These are phyloP conservation scores for Rhynchopsitta pachyrhyncha DNA, from an alignment of 2,113 vertebrate species.

Conservation along the genomic window DNA sequence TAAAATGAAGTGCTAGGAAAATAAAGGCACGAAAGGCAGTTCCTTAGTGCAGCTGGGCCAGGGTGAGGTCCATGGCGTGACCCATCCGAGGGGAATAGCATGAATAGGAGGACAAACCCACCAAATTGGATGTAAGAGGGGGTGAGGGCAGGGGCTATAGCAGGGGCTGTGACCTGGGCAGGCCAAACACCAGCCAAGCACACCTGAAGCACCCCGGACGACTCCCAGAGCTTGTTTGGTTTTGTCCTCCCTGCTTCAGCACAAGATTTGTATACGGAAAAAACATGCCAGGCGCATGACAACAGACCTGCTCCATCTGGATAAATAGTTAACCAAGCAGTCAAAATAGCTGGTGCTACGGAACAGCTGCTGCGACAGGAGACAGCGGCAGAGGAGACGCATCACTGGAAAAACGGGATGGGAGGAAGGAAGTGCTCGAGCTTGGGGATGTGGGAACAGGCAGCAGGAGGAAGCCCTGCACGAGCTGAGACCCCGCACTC, in stretches of 20 bases:
- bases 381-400: not conserved
- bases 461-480: accelerated
- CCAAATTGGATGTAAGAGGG: accelerated
- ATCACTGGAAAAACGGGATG: not conserved
- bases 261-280: slow-evolving; percentile 62
- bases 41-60: not conserved
- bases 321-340: slow-evolving; percentile 55
- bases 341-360: slow-evolving; percentile 30
- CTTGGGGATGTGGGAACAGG: not conserved
- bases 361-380: slow-evolving; percentile 47
- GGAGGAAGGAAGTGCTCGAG: not conserved
- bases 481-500: not conserved
- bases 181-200: accelerated
- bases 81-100: accelerated
- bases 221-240: not conserved
- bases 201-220: accelerated
- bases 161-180: not conserved
- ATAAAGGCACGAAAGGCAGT: not conserved
- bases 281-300: not conserved
- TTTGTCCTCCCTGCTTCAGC: not conserved
- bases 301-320: slow-evolving; percentile 28
- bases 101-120: accelerated
- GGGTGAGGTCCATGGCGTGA: accelerated
- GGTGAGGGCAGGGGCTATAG: not conserved
- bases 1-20: slow-evolving; percentile 42